phyloP scores from a whole-genome alignment of 2,113 vertebrate genomes.

The Onychostruthus taczanowskii region DNA sequence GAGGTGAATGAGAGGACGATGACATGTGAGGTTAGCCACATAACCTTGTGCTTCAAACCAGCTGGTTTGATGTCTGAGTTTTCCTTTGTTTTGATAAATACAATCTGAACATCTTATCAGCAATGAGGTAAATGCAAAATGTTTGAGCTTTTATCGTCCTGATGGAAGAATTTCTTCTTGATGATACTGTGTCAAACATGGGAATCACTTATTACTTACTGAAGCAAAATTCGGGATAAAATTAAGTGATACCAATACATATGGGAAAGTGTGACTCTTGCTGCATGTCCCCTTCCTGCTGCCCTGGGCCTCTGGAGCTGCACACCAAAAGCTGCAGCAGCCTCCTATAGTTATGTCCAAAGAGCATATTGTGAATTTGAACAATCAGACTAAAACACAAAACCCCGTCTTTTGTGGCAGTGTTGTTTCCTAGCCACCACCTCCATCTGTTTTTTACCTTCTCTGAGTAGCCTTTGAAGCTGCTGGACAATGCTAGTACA shows the following conservation, averaged over 20 bases:
- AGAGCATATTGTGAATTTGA: not conserved
- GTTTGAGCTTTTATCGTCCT: not conserved
- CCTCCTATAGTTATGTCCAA: not conserved
- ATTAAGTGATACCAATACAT: not conserved
- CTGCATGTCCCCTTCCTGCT: accelerated
- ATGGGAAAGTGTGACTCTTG: not conserved
- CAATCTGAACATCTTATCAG: not conserved
- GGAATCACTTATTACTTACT: not conserved
- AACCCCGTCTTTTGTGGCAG: not conserved
- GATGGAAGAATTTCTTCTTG: not conserved
- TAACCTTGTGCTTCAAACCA: not conserved
- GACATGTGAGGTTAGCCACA: slow-evolving; percentile 40
- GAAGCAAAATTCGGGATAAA: not conserved
- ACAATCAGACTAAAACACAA: not conserved
- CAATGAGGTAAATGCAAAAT: not conserved
- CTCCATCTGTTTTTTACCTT: not conserved
- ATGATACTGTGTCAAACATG: not conserved
- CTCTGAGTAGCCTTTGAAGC: not conserved
- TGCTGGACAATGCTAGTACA: not conserved
- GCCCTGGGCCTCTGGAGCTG: not conserved
- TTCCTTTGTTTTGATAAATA: not conserved
- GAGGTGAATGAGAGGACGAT: not conserved
- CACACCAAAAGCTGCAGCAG: not conserved
- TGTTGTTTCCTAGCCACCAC: not conserved
- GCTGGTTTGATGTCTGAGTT: not conserved